These are phyloP conservation scores for Caenorhabditis doughertyi DNA, from an alignment of 2,888 invertebrate species.

Conservation along the genomic window DNA sequence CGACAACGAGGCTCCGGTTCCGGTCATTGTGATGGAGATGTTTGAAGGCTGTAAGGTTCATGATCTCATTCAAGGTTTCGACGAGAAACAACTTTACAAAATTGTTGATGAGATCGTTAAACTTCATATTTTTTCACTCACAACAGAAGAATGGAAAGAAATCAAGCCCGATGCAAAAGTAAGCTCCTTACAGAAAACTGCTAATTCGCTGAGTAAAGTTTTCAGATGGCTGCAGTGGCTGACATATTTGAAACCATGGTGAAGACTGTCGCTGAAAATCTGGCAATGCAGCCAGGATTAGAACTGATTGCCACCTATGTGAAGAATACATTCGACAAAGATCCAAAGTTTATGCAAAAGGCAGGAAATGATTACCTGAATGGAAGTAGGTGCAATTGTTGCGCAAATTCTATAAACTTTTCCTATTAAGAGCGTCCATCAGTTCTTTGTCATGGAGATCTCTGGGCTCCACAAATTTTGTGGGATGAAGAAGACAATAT, in stretches of 20 bases:
- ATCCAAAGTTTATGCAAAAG: slow-evolving; percentile 42
- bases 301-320: slow-evolving; percentile 35
- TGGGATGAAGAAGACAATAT: slow-evolving; percentile 74
- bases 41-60: slow-evolving; percentile 61
- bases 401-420: too few species aligned
- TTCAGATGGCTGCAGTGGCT: slow-evolving; percentile 17
- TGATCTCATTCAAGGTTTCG: slow-evolving; percentile 69
- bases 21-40: slow-evolving; percentile 71
- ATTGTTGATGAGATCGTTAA: slow-evolving; percentile 69
- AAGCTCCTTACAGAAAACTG: too few species aligned
- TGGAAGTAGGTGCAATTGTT: slow-evolving; percentile 51
- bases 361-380: slow-evolving; percentile 29
- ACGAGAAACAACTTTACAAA: slow-evolving; percentile 64
- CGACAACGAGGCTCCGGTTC: slow-evolving; percentile 20
- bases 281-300: slow-evolving; percentile 53
- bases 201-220: too few species aligned
- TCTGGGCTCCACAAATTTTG: slow-evolving; percentile 80
- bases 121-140: slow-evolving; percentile 66
- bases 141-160: slow-evolving; percentile 63
- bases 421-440: slow-evolving; percentile 74
- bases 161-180: slow-evolving; percentile 41
- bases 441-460: slow-evolving; percentile 76
- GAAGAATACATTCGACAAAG: slow-evolving; percentile 53
- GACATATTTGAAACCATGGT: slow-evolving; percentile 31
- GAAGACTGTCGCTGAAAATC: slow-evolving; percentile 40